These are phyloP conservation scores for Contarinia nasturtii DNA, from an alignment of 1,140 invertebrate species.

Conservation along the genomic window DNA sequence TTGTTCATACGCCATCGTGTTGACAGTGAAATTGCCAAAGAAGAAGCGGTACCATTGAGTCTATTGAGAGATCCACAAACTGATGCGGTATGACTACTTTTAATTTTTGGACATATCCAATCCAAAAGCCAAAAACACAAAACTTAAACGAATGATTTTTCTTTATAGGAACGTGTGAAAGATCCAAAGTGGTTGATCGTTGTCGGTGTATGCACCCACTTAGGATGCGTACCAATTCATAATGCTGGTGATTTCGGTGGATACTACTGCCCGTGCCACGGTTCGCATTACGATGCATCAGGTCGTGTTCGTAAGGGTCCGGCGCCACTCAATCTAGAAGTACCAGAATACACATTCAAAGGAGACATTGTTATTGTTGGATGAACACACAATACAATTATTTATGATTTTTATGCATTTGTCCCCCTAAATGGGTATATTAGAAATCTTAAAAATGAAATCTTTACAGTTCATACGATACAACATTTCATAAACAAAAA, in stretches of 20 bases:
- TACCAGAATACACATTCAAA: conserved; percentile 73
- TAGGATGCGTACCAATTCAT: conserved; percentile 90
- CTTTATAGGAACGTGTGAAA: conserved; percentile 41
- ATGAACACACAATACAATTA: conserved; percentile 28
- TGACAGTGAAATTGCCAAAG: conserved; percentile 54
- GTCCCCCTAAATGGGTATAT: too few species aligned
- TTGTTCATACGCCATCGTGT: conserved; percentile 87
- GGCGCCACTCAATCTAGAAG: conserved; percentile 90
- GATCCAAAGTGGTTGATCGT: conserved; percentile 83
- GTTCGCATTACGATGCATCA: conserved; percentile 94
- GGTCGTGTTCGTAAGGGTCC: conserved; percentile 95
- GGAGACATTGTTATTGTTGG: conserved; percentile 61
- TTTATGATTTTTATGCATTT: too few species aligned
- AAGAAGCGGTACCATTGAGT: conserved; percentile 49
- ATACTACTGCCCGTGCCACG: conserved; percentile 98
- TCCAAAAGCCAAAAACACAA: background rate
- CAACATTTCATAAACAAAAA: too few species aligned
- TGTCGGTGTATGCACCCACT: conserved; percentile 92
- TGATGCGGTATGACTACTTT: conserved; percentile 35
- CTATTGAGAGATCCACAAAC: conserved; percentile 70
- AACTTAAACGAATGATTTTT: too few species aligned
- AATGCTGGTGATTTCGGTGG: conserved; percentile 91
- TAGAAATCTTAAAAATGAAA: too few species aligned
- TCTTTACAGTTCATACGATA: too few species aligned
- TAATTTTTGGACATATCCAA: background rate